Base-by-base conservation (phyloP, 2,113 vertebrate species). In the Narcine bancroftii region DNA sequence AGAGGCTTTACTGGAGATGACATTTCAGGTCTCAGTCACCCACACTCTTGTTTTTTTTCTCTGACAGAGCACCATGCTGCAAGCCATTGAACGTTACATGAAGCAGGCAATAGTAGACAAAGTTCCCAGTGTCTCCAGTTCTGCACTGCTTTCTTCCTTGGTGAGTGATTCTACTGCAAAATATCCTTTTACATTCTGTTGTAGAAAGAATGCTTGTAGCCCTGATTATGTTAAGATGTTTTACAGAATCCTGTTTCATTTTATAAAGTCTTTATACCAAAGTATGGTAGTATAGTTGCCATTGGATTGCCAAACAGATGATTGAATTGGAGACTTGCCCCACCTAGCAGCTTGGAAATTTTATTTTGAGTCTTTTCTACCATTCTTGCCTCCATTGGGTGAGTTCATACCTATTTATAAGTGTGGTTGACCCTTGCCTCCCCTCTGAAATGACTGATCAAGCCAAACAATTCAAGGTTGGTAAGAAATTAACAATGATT, bases 61-160 rank as follows among this genome's bases (percentile, higher is more conserved):
- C 13, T 91, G 63, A 2, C 94, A 97, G 97, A 96, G 95, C 77
- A 96, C 96, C 92, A 97, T 97, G 97, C 92, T 97, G 81, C 97
- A 97, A 93, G 96, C 96, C 36, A 96, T 97, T 0, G 97, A 97
- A 92, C 96, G 97, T 92, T 97, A 97, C 92, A 97, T 97, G 97
- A 97, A 97, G 92, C 97, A 97, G 92, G 97, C 97, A 0, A 97
- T 97, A 0, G 97, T 97, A 92, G 97, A 97, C 94, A 97, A 96
- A 93, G 96, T 97, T 92, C 94, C 97, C 83, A 97, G 97, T 0
- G 96, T 97, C n/a, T 97, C 96, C 94, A 97, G 96, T 94, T 97
- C 96, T 65, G 96, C 96, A 75, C 94, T 97, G 0, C 96, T 97
- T 93, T 97, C 97, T 19, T 97, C 96, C 3, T 93, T 97, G 96